Base-by-base conservation (phyloP, 2,113 vertebrate species). In the Indicator maculatus region DNA sequence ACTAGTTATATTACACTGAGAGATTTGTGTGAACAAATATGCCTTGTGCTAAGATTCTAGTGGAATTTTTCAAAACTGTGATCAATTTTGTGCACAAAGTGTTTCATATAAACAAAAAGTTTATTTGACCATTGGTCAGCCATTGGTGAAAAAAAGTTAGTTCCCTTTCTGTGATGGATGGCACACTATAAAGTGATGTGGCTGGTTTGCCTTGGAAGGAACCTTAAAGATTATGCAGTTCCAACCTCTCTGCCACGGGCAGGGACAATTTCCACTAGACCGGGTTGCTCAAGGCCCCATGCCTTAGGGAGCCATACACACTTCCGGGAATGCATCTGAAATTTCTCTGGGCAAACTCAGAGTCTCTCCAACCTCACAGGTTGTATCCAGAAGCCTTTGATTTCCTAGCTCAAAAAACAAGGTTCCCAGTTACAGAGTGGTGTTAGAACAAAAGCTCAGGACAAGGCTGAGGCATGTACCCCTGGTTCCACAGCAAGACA, bases 391-490 rank as follows among this genome's bases (percentile, higher is more conserved):
- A 87, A 83, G 30, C 21, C 50, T 89, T 76, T 85, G 71, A 76
- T n/a, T 82, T 69, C 17, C 59, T 65, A 53, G n/a, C 23, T 69
- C 28, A 75, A n/a, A 93, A 15, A 13, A 58, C 33, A 72, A 67
- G 20, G 28, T 53, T 5, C 13, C 18, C 58, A 58, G 31, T 53
- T 75, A 82, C 50, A 64, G 7, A 9, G 15, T 9, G 7, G 33
- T 36, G 9, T 36, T 90, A 81, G 83, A 86, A 30, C 16, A 94
- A 81, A 92, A 61, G 24, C 33, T 81, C 31, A 71, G 52, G 18
- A 59, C n/a, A 64, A 75, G 33, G 38, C 16, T 80, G 45, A 81
- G 70, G 30, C 19, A 24, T 28, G 23, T 60, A 73, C 7, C 5
- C 19, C 30, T 33, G 23, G 18, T 16, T 69, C 30, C 0, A 0